Evolutionary conservation across 2,797 vertebrate species (phyloP), one percentile per base, ranked within the genome.

Genomic region (Triplophysa bombifrons): DNA sequence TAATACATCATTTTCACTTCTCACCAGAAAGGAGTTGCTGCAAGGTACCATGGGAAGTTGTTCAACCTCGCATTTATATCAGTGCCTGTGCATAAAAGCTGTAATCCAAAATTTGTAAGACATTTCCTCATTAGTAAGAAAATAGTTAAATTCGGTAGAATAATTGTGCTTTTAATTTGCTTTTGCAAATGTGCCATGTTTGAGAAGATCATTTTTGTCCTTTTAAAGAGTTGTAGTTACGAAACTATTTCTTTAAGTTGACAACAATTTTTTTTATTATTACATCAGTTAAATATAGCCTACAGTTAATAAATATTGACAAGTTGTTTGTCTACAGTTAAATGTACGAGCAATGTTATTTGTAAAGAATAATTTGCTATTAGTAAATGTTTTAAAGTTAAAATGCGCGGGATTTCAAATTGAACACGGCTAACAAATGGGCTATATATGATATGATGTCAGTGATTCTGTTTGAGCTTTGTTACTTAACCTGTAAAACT

Each of bases 401-500:
- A 75, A 34, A 76, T 67, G 46, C 14, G 10, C 68, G 51, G 34
- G 44, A 74, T 60, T 56, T 66, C 67, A 38, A 19, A 64, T 22
- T 76, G 55, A 65, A 48, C 58, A 50, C 30, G 50, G 55, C 38
- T 46, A 41, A 79, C 41, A 80, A 80, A 82, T 73, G 56, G 76
- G 19, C n/a, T 5, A 14, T 38, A 38, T 38, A 38, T 72, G 27
- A 78, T 74, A 51, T 85, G 90, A 90, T 93, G 88, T 92, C 85
- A 90, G 87, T 85, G 60, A 78, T 84, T 92, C 89, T 94, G 90
- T 93, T 78, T 83, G 44, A 83, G 82, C 80, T 58, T 44, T 88
- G 80, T 88, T 72, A 89, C 92, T 91, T 88, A 92, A 91, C 92
- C 93, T 97, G 95, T 95, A 96, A 97, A 96, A 95, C 96, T 96